Base-by-base conservation (phyloP, 1,140 invertebrate species). In the Magallana angulata region DNA sequence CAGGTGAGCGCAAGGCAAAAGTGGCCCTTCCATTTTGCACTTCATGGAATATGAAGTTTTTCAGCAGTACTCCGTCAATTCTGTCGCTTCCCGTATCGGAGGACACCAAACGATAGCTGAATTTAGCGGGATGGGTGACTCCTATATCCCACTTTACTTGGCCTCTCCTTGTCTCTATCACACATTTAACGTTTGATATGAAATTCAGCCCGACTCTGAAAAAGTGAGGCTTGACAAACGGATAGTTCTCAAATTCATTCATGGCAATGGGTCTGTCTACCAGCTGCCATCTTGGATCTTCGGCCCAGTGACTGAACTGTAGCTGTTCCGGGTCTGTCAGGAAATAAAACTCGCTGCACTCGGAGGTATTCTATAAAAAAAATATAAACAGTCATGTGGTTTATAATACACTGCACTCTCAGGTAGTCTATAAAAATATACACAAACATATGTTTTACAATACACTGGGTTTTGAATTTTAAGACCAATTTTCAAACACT, bases 161-260 rank as follows among this genome's bases (percentile, higher is more conserved):
- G 36, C 94, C 94, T 18, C 92, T 88, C 85, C 92, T 91, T 1
- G 93, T 92, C 60, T 92, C 87, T 24, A 94, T 88, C 1, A 94
- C 92, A 24, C 93, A 93, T 56, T 91, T 92, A 83, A 94, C 92
- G 64, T 94, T 93, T 7, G 92, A 92, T 57, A 93, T 91, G 89
- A 94, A 94, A 84, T 92, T 91, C 90, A 94, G 92, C 76, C 91
- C 92, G 82, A 94, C 93, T 82, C 92, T 93, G 91, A 94, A 95
- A 91, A 95, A 95, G 86, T 93, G 92, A 8, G 94, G 94, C 88
- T 95, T 95, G 84, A 94, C 94, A 86, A 95, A 91, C 7, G 94
- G 94, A 5, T 94, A 91, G 82, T 95, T 93, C 87, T 95, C 94
- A 89, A 94, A 95, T 88, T 95, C 94, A 18, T 90, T 88, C 84